Base-by-base conservation (phyloP, 2,797 vertebrate species). In the Karalla daura region DNA sequence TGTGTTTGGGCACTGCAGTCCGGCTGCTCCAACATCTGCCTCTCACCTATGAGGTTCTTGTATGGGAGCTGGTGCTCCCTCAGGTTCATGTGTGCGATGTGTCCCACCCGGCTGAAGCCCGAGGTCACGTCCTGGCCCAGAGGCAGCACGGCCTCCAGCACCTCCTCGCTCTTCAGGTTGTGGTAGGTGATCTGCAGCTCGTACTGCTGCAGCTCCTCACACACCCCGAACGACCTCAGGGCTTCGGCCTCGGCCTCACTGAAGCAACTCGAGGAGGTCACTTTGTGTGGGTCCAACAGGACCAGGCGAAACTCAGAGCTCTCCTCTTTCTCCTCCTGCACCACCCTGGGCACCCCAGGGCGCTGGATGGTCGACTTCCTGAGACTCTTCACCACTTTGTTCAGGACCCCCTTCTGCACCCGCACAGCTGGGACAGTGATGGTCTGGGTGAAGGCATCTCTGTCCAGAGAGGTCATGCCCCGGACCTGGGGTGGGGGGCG, bases 11-110 rank as follows among this genome's bases (percentile, higher is more conserved):
- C n/a, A n/a, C 13, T 39, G 13, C 44, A 23, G 55, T 24, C 33
- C 54, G 13, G n/a, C 5, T 20, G 14, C 12, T 40, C 17, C 18
- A 3, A 2, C 28, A 11, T 36, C 2, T 9, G n/a, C 10, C 6
- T 68, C 94, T 86, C 91, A 99, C 98, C 98, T 58, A 99, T 98
- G 82, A 99, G 89, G 61, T 94, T 93, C 82, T 92, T 96, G 91
- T 95, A 98, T 0, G 95, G 87, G 9, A 99, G 94, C 75, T 99
- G 98, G 86, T 99, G 97, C 23, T 98, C 97, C 83, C 97, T 92
- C 66, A 99, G 95, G 55, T 99, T 99, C 88, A 99, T 70, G 67
- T 99, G 98, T 55, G 94, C 96, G 3, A 99, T 98, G 85, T 99
- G 98, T 64, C 98, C 98, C 45, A 99, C 91, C 15, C 98, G 93